Base-by-base conservation (phyloP, 92 coral and sea anemone species). In the Muricea muricata region DNA sequence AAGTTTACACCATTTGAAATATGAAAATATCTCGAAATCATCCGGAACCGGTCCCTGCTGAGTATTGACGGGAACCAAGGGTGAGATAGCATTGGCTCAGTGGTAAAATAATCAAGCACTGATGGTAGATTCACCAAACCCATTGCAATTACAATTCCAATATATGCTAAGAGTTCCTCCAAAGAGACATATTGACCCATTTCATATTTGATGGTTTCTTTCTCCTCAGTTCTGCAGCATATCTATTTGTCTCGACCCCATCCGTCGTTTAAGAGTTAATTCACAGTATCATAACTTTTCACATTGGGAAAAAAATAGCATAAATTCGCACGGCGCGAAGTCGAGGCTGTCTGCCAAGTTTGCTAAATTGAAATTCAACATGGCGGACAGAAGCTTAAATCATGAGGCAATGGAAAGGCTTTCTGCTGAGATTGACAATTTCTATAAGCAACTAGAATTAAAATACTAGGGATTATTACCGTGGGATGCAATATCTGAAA, bases 101-200 rank as follows among this genome's bases (percentile, higher is more conserved):
- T 77, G n/a, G 69, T 11, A 10, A 54, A 77, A 35, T 54, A 77
- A 77, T 77, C 82, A 0, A 0, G 42, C 35, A 35, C 82, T 31
- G 68, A 54, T 61, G 88, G 78, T 81, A 84, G 75, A 75, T 75
- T 65, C 74, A 71, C 83, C 79, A 70, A 56, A 78, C 94, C 82
- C 80, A 63, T 48, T 74, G 32, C 70, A 41, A 57, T 88, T 56
- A 73, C 72, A 34, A 54, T 47, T 13, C 81, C 48, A 18, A 37
- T 18, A 31, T 28, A 73, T 56, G 71, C 85, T 61, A 17, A 73
- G 61, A 72, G 80, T 26, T 87, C 86, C 79, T 84, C 89, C 2
- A 77, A 26, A 77, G 28, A 14, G 9, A 74, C 80, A n/a, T n/a
- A 20, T 74, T 18, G 1, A 45, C 25, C 80, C 80, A 74, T 21